Evolutionary conservation across 2,113 vertebrate species (phyloP).

Genomic region (Notarius lentiginosus): DNA sequence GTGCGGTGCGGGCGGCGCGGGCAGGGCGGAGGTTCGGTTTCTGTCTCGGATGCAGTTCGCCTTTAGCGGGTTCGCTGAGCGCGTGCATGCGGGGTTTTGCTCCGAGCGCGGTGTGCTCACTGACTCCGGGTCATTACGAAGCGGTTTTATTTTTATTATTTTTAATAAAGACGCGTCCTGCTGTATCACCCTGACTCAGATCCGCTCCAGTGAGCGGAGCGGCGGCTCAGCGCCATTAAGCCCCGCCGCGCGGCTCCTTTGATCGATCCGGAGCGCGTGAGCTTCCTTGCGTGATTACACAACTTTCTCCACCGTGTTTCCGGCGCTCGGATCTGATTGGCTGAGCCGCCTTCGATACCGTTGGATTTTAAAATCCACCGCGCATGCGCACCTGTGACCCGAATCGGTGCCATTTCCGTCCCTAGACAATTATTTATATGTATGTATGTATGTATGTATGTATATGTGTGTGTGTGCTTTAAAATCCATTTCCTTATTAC

Average conservation of each 20-base stretch:
- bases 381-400: neutral
- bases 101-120: neutral
- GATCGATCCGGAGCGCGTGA: neutral
- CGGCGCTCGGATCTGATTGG: neutral
- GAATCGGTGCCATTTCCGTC: too few relatives aligned
- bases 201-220: too few relatives aligned
- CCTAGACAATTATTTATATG: too few relatives aligned
- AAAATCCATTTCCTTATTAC: too few relatives aligned
- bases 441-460: too few relatives aligned
- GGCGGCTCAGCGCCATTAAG: neutral
- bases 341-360: neutral
- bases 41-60: neutral
- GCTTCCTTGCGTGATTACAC: neutral
- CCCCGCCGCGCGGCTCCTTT: neutral
- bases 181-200: neutral
- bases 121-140: neutral
- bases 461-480: too few relatives aligned
- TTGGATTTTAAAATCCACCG: neutral
- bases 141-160: neutral
- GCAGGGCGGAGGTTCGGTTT: too few relatives aligned
- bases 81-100: neutral
- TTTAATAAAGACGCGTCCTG: neutral
- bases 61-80: neutral
- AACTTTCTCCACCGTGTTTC: neutral
- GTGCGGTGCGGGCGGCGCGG: too few relatives aligned